Conservation (phyloP, 1,140 invertebrate genomes). For the Hetaerina americana region DNA sequence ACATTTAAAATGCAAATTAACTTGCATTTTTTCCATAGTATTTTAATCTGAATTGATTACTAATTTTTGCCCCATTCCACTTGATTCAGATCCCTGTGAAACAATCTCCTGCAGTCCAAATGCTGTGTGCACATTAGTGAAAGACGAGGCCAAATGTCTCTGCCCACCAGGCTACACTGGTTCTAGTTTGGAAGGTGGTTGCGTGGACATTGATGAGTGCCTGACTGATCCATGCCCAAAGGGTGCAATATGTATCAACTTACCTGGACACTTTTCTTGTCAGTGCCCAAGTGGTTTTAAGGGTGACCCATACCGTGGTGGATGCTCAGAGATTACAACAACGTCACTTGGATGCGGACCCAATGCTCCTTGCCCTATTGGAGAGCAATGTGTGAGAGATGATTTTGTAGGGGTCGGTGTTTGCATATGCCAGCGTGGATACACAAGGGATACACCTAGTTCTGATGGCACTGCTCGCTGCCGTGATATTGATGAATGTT, state of each 20-base stretch:
- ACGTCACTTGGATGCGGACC: slow-evolving; percentile 50
- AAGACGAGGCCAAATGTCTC: slow-evolving; percentile 67
- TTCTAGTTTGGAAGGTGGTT: slow-evolving; percentile 48
- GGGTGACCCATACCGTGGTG: slow-evolving; percentile 54
- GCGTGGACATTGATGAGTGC: slow-evolving; percentile 80
- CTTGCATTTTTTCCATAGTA: background rate
- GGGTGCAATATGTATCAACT: slow-evolving; percentile 76
- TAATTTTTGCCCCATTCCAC: too few relatives aligned
- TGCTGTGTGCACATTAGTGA: slow-evolving; percentile 75
- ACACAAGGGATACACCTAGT: slow-evolving; percentile 46
- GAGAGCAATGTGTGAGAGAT: slow-evolving; percentile 71
- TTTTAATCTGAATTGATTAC: too few relatives aligned
- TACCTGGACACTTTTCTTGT: slow-evolving; percentile 71
- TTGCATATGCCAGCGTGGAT: slow-evolving; percentile 77
- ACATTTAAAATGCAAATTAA: too few relatives aligned
- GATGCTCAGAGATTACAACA: slow-evolving; percentile 48
- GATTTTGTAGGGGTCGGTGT: slow-evolving; percentile 56
- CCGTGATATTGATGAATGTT: slow-evolving; percentile 80
- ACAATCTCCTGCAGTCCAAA: slow-evolving; percentile 69
- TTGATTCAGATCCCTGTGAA: slow-evolving; percentile 83
- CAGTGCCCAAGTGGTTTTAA: slow-evolving; percentile 68
- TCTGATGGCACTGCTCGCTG: slow-evolving; percentile 49
- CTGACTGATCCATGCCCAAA: slow-evolving; percentile 55
- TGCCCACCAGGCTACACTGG: slow-evolving; percentile 67
- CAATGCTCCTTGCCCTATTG: slow-evolving; percentile 59